Evolutionary conservation across 92 coral and sea anemone genomes (phyloP).

Genomic region (Porites rus): DNA sequence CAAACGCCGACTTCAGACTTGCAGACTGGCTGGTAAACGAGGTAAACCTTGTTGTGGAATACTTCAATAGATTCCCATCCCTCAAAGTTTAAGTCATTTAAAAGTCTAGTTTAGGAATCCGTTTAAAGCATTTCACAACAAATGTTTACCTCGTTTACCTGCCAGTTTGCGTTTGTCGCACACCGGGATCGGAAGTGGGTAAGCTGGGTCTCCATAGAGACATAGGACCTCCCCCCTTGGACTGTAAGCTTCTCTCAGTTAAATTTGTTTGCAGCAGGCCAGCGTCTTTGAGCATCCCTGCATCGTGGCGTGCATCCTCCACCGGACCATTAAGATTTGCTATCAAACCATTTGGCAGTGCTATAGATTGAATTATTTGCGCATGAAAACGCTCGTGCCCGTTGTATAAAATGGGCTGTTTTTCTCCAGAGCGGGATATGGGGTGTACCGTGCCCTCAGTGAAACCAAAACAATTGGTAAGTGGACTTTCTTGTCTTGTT

Average conservation of each 20-base stretch:
- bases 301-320: conserved; percentile 43
- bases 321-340: no score
- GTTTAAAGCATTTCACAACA: no score
- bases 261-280: conserved; percentile 12
- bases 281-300: conserved; percentile 53
- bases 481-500: background rate
- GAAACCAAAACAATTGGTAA: background rate
- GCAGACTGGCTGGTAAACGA: background rate
- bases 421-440: background rate
- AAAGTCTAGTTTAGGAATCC: no score
- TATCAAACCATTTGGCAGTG: no score
- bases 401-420: background rate
- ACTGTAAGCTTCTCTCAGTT: conserved; percentile 14
- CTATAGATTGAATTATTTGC: no score
- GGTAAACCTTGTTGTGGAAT: no score
- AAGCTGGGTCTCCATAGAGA: conserved; percentile 1
- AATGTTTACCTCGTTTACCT: background rate
- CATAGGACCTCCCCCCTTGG: conserved; percentile 33
- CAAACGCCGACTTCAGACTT: background rate
- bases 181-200: background rate
- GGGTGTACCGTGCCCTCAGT: background rate
- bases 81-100: no score
- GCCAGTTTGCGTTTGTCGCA: no score
- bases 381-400: background rate
- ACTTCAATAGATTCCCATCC: no score